phyloP scores from a whole-genome alignment of 2,797 vertebrate species.

The Mallotus villosus region DNA sequence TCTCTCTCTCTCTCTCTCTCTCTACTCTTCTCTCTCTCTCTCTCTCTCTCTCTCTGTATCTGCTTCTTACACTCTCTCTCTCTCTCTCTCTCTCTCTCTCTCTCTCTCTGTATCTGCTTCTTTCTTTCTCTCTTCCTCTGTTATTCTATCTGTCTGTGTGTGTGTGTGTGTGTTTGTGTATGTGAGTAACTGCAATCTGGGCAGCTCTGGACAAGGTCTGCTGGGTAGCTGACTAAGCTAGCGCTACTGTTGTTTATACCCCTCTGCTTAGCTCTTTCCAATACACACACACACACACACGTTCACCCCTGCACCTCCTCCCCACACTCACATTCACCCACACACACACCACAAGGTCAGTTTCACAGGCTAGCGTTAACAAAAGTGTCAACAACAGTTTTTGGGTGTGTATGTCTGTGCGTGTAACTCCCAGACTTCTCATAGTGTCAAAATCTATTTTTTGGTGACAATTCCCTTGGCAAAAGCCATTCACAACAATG shows the following conservation, averaged over 20 bases:
- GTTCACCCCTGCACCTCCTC: too few relatives aligned
- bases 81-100: neutral
- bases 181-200: constrained; percentile 9
- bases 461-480: too few relatives aligned
- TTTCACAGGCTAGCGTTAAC: constrained; percentile 38
- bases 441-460: too few relatives aligned
- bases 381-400: constrained; percentile 12
- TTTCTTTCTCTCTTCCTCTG: constrained; percentile 12
- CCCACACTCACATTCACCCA: constrained; percentile 5
- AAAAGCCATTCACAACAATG: too few relatives aligned
- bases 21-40: neutral
- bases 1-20: constrained; percentile 25
- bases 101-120: too few relatives aligned
- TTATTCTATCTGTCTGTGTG: too few relatives aligned
- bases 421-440: too few relatives aligned
- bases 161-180: too few relatives aligned
- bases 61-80: neutral
- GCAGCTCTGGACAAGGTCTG: constrained; percentile 45
- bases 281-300: too few relatives aligned
- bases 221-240: constrained; percentile 51
- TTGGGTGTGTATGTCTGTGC: too few relatives aligned
- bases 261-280: constrained; percentile 8
- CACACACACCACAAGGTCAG: constrained; percentile 32
- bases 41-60: neutral
- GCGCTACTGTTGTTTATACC: constrained; percentile 53